Conservation (phyloP, 2,797 vertebrate species). For the Mus minutoides region DNA sequence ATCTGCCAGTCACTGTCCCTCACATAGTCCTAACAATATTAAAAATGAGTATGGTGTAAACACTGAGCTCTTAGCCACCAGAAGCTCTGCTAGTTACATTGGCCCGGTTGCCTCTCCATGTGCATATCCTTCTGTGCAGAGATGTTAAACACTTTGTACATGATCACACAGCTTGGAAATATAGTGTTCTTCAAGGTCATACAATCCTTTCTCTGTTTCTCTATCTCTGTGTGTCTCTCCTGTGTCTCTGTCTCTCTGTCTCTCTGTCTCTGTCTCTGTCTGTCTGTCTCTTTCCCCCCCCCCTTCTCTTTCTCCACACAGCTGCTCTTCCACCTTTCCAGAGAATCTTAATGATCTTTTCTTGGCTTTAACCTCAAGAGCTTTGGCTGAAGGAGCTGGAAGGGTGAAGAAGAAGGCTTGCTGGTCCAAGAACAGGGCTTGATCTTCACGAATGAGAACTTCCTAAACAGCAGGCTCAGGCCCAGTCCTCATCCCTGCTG, state of each 20-base stretch:
- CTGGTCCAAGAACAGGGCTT: background rate
- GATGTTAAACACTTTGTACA: background rate
- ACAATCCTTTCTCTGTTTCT: background rate
- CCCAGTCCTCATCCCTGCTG: background rate
- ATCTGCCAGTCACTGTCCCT: background rate
- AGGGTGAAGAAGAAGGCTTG: rapidly evolving
- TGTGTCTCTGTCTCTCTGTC: background rate
- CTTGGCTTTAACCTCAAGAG: background rate
- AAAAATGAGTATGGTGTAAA: background rate
- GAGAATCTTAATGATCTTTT: background rate
- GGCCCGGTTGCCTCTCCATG: background rate
- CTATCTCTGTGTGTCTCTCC: background rate
- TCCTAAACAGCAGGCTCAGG: background rate
- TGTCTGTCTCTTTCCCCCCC: background rate
- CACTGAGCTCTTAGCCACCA: background rate
- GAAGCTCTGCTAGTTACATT: background rate
- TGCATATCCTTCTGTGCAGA: background rate
- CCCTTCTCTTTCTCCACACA: background rate
- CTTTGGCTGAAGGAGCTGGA: background rate
- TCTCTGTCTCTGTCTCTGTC: too few species aligned
- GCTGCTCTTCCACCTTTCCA: rapidly evolving
- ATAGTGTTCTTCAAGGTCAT: background rate
- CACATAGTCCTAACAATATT: background rate
- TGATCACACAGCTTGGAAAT: background rate
- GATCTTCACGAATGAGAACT: background rate